Conservation (phyloP, 2,888 invertebrate species). For the Pandemis cinnamomeana region DNA sequence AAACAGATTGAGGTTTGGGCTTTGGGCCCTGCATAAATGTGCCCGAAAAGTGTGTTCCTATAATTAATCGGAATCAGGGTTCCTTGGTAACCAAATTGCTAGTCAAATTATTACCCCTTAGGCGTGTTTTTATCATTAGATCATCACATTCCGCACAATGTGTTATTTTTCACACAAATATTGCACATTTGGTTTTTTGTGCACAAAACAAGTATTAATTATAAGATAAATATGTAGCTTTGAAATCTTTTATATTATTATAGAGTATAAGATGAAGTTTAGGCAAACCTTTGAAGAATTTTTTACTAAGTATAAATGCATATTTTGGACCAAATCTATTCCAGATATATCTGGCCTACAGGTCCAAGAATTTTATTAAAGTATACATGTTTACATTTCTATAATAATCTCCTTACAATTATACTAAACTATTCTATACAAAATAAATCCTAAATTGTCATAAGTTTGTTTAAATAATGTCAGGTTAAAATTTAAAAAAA, state of each 20-base stretch:
- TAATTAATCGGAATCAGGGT: constrained; percentile 16
- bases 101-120: constrained; percentile 23
- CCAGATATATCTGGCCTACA: constrained; percentile 30
- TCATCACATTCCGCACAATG: constrained; percentile 16
- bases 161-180: constrained; percentile 15
- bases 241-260: constrained; percentile 21
- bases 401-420: constrained; percentile 1
- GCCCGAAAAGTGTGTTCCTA: neutral
- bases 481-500: neutral
- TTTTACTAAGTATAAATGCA: constrained; percentile 9
- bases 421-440: neutral
- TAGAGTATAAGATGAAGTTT: constrained; percentile 10
- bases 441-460: neutral
- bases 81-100: constrained; percentile 14
- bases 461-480: neutral
- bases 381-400: constrained; percentile 3
- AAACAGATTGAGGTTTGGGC: neutral
- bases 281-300: neutral
- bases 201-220: constrained; percentile 2
- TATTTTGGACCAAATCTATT: constrained; percentile 33
- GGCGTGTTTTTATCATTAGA: neutral
- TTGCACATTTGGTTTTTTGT: constrained; percentile 19
- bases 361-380: constrained; percentile 2
- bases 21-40: too few relatives aligned
- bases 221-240: constrained; percentile 11